phyloP scores from a whole-genome alignment of 2,113 vertebrate genomes.

The Bubo scandiacus region DNA sequence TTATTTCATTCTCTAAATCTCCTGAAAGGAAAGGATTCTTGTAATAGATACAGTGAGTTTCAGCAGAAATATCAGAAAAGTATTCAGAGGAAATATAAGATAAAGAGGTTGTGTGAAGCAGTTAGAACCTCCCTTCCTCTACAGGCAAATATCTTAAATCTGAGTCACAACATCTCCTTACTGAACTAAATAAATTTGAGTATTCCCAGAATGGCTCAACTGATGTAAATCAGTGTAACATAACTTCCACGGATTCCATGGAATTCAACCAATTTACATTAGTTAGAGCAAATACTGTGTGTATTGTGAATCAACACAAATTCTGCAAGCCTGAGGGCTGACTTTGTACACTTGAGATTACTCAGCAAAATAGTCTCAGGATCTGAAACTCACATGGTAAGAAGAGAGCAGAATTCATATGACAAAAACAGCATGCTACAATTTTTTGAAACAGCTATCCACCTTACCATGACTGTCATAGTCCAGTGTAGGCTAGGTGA shows the following conservation, averaged over 20 bases:
- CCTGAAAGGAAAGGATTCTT: neutral
- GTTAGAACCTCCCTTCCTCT: neutral
- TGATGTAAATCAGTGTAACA: neutral
- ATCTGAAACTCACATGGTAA: neutral
- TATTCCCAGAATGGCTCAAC: neutral
- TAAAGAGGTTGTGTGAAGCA: neutral
- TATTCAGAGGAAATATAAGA: neutral
- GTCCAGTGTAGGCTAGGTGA: neutral
- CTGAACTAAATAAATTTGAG: neutral
- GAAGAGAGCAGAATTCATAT: neutral
- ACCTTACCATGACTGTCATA: neutral
- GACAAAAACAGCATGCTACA: neutral
- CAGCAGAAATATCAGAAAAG: neutral
- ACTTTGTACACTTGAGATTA: neutral
- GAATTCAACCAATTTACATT: neutral
- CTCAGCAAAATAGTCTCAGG: neutral
- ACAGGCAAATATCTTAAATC: neutral
- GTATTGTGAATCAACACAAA: neutral
- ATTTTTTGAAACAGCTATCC: neutral
- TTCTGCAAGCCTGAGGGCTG: neutral
- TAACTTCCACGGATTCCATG: neutral
- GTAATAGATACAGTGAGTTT: neutral
- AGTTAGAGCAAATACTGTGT: neutral
- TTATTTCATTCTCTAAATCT: neutral
- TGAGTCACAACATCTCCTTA: neutral